Conservation (phyloP, 2,113 vertebrate species). For the Brachirus orientalis region DNA sequence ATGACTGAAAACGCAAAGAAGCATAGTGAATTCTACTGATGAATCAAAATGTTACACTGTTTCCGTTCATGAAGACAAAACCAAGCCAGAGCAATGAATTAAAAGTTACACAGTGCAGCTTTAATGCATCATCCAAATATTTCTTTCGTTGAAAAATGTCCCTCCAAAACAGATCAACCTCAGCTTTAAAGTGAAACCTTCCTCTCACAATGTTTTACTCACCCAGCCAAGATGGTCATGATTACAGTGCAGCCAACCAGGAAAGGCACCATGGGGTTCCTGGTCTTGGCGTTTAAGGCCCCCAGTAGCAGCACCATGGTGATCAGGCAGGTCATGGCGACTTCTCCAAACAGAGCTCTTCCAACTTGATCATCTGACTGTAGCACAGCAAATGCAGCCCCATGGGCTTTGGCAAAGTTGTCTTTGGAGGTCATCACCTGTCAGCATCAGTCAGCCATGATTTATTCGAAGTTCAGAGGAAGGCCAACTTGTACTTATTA, state of each 20-base stretch:
- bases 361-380: conserved; percentile 56
- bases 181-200: no score
- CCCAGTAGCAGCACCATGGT: conserved; percentile 76
- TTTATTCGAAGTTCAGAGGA: neutral
- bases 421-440: conserved; percentile 62
- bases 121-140: neutral
- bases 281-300: conserved; percentile 73
- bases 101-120: no score
- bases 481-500: neutral
- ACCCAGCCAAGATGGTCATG: conserved; percentile 77
- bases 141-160: neutral
- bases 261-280: conserved; percentile 74
- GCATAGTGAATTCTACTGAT: no score
- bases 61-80: no score
- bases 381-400: conserved; percentile 71
- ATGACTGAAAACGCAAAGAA: no score
- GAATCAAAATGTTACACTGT: no score
- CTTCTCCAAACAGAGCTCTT: conserved; percentile 71
- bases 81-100: no score
- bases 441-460: neutral
- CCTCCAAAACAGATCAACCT: no score
- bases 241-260: conserved; percentile 76
- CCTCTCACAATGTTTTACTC: conserved; percentile 8
- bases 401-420: conserved; percentile 66
- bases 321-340: conserved; percentile 76